These are phyloP conservation scores for Oreochromis tanganicae DNA, from an alignment of 2,113 vertebrate genomes.

Conservation along the genomic window DNA sequence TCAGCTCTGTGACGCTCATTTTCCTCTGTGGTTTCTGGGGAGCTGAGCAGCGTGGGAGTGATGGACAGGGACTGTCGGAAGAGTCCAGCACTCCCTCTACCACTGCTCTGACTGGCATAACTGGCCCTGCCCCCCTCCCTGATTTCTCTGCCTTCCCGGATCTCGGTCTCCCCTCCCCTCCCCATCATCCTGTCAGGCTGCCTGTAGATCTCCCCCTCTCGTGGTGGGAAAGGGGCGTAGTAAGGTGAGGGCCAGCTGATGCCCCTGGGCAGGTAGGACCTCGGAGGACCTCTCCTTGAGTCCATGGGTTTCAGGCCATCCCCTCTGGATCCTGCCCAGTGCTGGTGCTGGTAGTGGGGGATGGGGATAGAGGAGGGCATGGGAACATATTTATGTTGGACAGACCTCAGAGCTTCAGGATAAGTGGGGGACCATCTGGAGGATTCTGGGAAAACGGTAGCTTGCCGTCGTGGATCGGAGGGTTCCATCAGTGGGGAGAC, in stretches of 20 bases:
- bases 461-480: slow-evolving; percentile 64
- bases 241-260: slow-evolving; percentile 76
- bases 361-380: slow-evolving; percentile 38
- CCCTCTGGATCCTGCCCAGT: slow-evolving; percentile 49
- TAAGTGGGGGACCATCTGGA: slow-evolving; percentile 65
- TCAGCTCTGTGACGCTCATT: slow-evolving; percentile 56
- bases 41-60: slow-evolving; percentile 75
- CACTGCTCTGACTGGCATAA: slow-evolving; percentile 78
- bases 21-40: slow-evolving; percentile 76
- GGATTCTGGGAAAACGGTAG: slow-evolving; percentile 62
- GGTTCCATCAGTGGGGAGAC: slow-evolving; percentile 45
- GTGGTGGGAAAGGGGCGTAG: slow-evolving; percentile 43
- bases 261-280: slow-evolving; percentile 68
- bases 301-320: slow-evolving; percentile 49
- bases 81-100: slow-evolving; percentile 71
- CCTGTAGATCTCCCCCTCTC: slow-evolving; percentile 51
- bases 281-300: slow-evolving; percentile 50
- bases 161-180: slow-evolving; percentile 50
- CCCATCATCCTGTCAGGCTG: slow-evolving; percentile 42
- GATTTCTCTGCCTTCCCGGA: slow-evolving; percentile 39
- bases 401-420: slow-evolving; percentile 55
- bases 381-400: slow-evolving; percentile 63
- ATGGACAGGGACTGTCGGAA: slow-evolving; percentile 72
- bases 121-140: slow-evolving; percentile 68
- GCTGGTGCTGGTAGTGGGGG: slow-evolving; percentile 42